phyloP scores from a whole-genome alignment of 2,888 invertebrate genomes.

The Latrodectus hesperus region DNA sequence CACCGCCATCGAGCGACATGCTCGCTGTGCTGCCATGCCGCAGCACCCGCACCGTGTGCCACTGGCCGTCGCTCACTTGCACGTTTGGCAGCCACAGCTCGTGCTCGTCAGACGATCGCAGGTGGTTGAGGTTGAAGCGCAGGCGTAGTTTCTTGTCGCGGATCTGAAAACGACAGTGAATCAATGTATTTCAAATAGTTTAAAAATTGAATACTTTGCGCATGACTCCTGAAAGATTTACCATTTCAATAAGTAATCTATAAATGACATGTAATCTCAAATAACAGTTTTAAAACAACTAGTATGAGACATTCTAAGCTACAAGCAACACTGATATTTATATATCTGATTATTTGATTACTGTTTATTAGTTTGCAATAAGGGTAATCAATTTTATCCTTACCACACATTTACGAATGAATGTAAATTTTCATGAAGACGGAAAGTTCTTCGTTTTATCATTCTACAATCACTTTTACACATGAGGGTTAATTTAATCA shows the following conservation, averaged over 20 bases:
- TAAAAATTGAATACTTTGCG: too few species aligned
- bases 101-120: slow-evolving; percentile 87
- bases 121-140: slow-evolving; percentile 92
- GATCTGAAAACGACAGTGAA: slow-evolving; percentile 78
- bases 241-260: neutral
- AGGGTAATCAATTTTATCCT: too few species aligned
- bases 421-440: too few species aligned
- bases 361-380: too few species aligned
- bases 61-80: slow-evolving; percentile 94
- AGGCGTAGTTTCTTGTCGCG: slow-evolving; percentile 92
- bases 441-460: too few species aligned
- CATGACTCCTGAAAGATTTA: too few species aligned
- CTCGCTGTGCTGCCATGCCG: slow-evolving; percentile 94
- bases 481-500: neutral
- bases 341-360: too few species aligned
- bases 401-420: too few species aligned
- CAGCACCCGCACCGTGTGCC: slow-evolving; percentile 94
- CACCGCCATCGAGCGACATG: slow-evolving; percentile 86
- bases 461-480: too few species aligned
- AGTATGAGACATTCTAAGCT: too few species aligned
- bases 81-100: slow-evolving; percentile 93
- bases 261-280: neutral
- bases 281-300: neutral
- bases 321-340: too few species aligned
- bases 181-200: too few species aligned